Evolutionary conservation across 2,888 invertebrate species (phyloP), one percentile per base, ranked within the genome.

Genomic region (Ecliptopera silaceata): DNA sequence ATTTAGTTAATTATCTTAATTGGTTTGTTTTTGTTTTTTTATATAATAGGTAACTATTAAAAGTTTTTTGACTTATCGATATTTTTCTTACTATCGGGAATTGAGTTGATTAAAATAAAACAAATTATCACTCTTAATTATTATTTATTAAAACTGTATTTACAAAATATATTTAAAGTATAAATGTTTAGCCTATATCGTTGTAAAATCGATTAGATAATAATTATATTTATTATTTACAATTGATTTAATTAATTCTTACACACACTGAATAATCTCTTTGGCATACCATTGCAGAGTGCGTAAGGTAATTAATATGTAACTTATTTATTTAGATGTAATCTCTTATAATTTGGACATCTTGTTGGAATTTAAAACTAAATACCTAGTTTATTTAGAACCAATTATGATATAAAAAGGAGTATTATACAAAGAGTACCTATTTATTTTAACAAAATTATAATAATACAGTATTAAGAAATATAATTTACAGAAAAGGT

Each of bases 181-280:
- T 26, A 43, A 42, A 47, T 43, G 5, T 3, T 18, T 38, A 41
- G 5, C n/a, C 8, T 34, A 50, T 15, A 8, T 50, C 53, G 53
- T 39, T 48, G 48, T 47, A 31, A 52, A 38, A 36, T 50, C 42
- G 26, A 38, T 46, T 32, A 50, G 13, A 49, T 15, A 41, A n/a
- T 48, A 43, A 29, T 32, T 48, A 61, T 63, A 41, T 52, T 34
- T 47, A 56, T 69, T 41, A 54, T 63, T 56, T 68, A 60, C 61
- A 66, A 60, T 61, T 53, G 56, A 42, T 47, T 20, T 36, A 63
- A 69, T 56, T 66, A 54, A 57, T 63, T 68, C 70, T 72, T 71
- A 80, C 75, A 82, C 80, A 80, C 79, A 73, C 80, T 77, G 74
- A 76, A 77, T 75, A 77, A 79, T 79, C 76, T 86, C 86, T 86